Conservation (phyloP, 2,113 vertebrate species). For the Picathartes gymnocephalus region DNA sequence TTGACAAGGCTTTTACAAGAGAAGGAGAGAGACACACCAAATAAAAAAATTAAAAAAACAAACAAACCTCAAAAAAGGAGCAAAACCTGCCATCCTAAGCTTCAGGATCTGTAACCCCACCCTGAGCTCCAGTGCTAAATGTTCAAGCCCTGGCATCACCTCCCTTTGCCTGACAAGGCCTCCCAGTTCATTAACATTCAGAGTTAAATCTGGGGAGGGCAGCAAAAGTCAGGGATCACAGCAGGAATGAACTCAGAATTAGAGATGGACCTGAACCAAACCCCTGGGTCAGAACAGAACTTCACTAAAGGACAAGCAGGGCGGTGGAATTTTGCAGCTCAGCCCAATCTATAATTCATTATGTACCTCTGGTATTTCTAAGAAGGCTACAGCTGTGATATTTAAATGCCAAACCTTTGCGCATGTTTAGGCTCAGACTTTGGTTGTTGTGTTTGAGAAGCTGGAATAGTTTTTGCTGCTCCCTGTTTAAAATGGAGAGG, state of each 20-base stretch:
- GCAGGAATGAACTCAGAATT: not conserved
- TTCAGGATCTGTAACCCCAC: not conserved
- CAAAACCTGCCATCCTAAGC: not conserved
- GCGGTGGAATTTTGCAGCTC: constrained; percentile 3
- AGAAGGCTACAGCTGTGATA: constrained; percentile 53
- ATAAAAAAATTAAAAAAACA: not conserved
- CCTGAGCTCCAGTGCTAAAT: not conserved
- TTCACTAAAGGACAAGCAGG: not conserved
- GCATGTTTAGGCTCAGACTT: constrained; percentile 33
- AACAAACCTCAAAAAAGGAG: not conserved
- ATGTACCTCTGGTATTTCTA: constrained; percentile 58
- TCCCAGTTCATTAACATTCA: constrained; percentile 12
- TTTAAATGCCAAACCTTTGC: constrained; percentile 63
- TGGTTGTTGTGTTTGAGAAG: constrained; percentile 15
- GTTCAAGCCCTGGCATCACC: not conserved
- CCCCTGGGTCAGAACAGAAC: constrained; percentile 29
- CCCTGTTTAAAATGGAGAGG: not conserved
- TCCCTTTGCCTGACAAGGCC: not conserved
- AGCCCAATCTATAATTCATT: constrained; percentile 50
- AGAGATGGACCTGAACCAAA: constrained; percentile 37
- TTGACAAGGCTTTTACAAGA: not conserved
- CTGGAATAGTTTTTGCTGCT: not conserved
- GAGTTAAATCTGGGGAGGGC: not conserved
- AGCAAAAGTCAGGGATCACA: constrained; percentile 7
- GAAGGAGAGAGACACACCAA: not conserved